Conservation (phyloP, 2,888 invertebrate genomes). For the Platerodrilus igneus region DNA sequence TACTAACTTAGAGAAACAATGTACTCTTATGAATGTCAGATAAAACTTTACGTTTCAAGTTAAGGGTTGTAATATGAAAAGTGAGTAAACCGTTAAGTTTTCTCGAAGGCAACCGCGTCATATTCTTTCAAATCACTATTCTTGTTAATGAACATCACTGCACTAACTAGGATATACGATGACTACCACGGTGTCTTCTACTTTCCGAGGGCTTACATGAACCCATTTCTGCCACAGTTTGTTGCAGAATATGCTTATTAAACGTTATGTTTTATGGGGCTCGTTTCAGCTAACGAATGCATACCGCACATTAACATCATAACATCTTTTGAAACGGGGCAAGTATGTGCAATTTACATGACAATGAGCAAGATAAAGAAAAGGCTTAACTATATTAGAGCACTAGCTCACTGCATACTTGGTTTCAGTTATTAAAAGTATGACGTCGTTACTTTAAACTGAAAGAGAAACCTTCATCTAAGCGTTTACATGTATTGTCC, state of each 20-base stretch:
- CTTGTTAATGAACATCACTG: conserved; percentile 35
- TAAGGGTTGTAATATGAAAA: too few species aligned
- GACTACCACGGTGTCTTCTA: conserved; percentile 31
- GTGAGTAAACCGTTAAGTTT: too few species aligned
- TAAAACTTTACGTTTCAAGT: too few species aligned
- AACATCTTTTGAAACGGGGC: conserved; percentile 24
- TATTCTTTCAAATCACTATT: conserved; percentile 34
- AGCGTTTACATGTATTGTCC: too few species aligned
- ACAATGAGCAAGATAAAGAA: conserved; percentile 25
- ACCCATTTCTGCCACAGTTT: conserved; percentile 33
- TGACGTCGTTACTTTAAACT: too few species aligned
- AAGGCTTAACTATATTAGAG: conserved; percentile 21
- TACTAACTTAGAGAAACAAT: too few species aligned
- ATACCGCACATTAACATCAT: conserved; percentile 26
- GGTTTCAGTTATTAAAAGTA: too few species aligned
- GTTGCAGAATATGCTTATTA: conserved; percentile 37
- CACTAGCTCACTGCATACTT: too few species aligned
- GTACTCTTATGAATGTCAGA: too few species aligned
- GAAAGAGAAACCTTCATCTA: too few species aligned
- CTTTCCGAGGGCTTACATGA: conserved; percentile 29
- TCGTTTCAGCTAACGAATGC: conserved; percentile 31
- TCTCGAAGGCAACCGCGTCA: too few species aligned
- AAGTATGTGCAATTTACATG: conserved; percentile 24
- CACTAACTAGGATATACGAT: conserved; percentile 32
- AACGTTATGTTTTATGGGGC: conserved; percentile 37